Conservation (phyloP, 2,888 invertebrate genomes). For the Epistrophella euchroma region DNA sequence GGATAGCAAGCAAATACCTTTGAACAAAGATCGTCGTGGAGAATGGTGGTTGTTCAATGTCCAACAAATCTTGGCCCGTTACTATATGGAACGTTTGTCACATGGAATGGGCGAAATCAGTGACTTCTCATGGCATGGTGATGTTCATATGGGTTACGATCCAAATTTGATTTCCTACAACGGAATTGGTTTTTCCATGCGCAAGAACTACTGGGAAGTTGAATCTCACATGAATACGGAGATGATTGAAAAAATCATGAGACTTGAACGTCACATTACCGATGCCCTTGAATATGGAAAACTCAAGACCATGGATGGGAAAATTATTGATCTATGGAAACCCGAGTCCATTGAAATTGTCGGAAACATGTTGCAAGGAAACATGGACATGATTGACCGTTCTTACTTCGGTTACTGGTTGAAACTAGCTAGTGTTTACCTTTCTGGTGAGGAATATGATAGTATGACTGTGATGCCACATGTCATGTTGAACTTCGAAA, state of each 20-base stretch:
- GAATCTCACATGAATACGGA: constrained; percentile 80
- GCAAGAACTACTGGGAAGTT: constrained; percentile 84
- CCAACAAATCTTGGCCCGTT: constrained; percentile 88
- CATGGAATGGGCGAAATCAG: constrained; percentile 87
- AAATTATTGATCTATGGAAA: constrained; percentile 86
- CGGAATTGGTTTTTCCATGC: constrained; percentile 86
- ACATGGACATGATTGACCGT: constrained; percentile 81
- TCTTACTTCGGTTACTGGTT: constrained; percentile 80
- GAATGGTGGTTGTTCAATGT: constrained; percentile 88
- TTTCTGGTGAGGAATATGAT: constrained; percentile 78
- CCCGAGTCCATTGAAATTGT: constrained; percentile 87
- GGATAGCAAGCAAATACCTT: constrained; percentile 84
- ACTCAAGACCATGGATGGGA: constrained; percentile 84
- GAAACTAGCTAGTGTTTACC: constrained; percentile 79
- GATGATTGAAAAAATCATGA: constrained; percentile 78
- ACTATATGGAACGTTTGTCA: constrained; percentile 88
- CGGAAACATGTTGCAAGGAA: constrained; percentile 88
- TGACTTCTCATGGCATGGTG: constrained; percentile 85
- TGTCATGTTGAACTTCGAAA: constrained; percentile 87
- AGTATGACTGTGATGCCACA: constrained; percentile 84
- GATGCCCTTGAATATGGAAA: constrained; percentile 85
- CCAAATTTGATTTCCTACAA: constrained; percentile 87
- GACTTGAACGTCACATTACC: constrained; percentile 84
- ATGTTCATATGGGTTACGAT: constrained; percentile 85
- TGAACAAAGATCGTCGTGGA: constrained; percentile 86